Conservation (phyloP, 2,113 vertebrate species). For the Brachypodius melanocephalos region DNA sequence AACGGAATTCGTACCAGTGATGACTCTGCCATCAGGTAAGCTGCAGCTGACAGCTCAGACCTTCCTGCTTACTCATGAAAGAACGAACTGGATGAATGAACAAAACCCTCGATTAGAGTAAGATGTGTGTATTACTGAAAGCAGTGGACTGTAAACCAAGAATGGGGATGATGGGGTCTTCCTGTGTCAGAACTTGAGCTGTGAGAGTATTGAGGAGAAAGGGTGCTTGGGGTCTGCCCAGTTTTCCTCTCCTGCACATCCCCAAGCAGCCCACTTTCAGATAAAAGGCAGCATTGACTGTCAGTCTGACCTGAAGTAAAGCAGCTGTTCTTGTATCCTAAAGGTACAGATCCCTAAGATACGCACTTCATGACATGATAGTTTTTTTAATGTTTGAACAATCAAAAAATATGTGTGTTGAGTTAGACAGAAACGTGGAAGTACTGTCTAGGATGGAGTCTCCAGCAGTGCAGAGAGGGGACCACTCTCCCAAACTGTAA, state of each 20-base stretch:
- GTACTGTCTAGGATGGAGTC: background rate
- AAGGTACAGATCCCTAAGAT: background rate
- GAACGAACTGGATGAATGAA: background rate
- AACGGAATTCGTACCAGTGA: conserved; percentile 88
- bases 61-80: background rate
- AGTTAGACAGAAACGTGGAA: background rate
- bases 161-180: background rate
- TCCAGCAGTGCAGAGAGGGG: background rate
- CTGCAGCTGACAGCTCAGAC: background rate
- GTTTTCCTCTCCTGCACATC: background rate
- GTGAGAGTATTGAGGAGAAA: background rate
- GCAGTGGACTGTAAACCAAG: background rate
- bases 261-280: background rate
- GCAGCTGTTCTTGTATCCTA: background rate
- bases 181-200: background rate
- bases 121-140: background rate
- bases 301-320: background rate
- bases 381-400: background rate
- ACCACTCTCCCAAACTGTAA: background rate
- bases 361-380: background rate
- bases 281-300: background rate
- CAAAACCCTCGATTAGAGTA: background rate
- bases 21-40: conserved; percentile 91
- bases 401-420: background rate
- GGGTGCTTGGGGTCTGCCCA: background rate